Evolutionary conservation across 2,888 invertebrate genomes (phyloP).

Genomic region (Zeuzera pyrina): DNA sequence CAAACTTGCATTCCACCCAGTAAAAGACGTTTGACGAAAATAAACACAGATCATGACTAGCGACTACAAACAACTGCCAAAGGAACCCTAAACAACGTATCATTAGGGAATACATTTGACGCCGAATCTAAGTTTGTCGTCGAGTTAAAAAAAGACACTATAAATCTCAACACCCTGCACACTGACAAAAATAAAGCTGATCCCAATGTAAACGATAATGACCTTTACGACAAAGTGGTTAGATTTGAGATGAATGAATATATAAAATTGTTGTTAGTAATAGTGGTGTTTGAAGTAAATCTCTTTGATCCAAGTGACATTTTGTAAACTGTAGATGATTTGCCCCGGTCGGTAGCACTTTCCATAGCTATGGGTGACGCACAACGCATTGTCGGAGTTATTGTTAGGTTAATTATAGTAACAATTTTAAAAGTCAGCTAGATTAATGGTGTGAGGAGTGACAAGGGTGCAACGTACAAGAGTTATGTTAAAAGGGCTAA

Average conservation of each 20-base stretch:
- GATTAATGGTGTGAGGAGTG: slow-evolving; percentile 48
- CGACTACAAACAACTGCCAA: slow-evolving; percentile 32
- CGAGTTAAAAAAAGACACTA: slow-evolving; percentile 43
- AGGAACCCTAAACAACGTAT: slow-evolving; percentile 39
- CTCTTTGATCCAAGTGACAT: slow-evolving; percentile 63
- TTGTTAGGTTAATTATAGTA: slow-evolving; percentile 50
- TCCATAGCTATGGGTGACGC: slow-evolving; percentile 33
- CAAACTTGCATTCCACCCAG: no score
- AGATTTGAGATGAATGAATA: slow-evolving; percentile 21
- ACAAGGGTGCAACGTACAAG: slow-evolving; percentile 27
- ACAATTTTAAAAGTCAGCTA: slow-evolving; percentile 29
- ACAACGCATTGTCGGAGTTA: slow-evolving; percentile 34
- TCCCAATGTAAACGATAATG: slow-evolving; percentile 17
- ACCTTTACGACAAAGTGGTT: slow-evolving; percentile 21
- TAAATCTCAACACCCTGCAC: slow-evolving; percentile 14
- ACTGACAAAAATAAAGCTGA: slow-evolving; percentile 13
- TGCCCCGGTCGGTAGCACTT: slow-evolving; percentile 43
- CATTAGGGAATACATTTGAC: slow-evolving; percentile 37
- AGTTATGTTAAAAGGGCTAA: slow-evolving; percentile 1
- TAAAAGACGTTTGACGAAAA: no score
- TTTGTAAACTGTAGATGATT: slow-evolving; percentile 61
- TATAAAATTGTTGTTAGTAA: slow-evolving; percentile 34
- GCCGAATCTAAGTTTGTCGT: slow-evolving; percentile 50
- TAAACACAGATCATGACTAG: slow-evolving; percentile 16
- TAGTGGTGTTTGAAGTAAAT: slow-evolving; percentile 51